Percentiles rank a stretch among this genome's conserved stretches.
Conservation (phyloP, 2,113 vertebrate genomes). For the Coptodon bakossiorum region DNA sequence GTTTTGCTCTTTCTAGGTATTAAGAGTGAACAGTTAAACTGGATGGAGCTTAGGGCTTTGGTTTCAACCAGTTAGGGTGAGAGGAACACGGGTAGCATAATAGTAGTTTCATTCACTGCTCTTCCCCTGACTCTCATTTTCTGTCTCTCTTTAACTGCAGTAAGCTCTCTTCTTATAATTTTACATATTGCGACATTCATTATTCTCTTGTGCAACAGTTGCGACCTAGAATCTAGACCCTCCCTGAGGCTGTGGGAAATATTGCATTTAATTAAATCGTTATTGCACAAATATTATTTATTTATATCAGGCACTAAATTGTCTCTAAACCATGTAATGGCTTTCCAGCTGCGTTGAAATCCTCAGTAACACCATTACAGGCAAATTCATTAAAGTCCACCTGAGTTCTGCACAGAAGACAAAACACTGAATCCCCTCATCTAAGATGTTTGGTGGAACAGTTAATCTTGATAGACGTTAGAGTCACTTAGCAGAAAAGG, state of each 20-base stretch:
- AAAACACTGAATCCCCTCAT: neutral
- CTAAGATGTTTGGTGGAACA: neutral
- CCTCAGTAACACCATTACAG: neutral
- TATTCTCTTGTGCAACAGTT: neutral
- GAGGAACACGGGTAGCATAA: neutral
- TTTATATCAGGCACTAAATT: conserved; percentile 37
- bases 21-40: neutral
- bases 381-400: neutral
- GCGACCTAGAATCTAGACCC: neutral
- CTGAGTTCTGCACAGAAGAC: neutral
- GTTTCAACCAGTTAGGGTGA: neutral
- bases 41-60: neutral
- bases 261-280: conserved; percentile 27
- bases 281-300: conserved; percentile 31
- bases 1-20: neutral
- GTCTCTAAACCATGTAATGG: conserved; percentile 28
- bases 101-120: neutral
- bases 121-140: neutral
- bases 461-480: neutral
- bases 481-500: neutral
- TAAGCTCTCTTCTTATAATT: neutral
- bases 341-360: neutral
- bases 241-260: neutral
- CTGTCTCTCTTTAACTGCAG: neutral
- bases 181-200: neutral